These are phyloP conservation scores for Euglossa dilemma DNA, from an alignment of 1,140 invertebrate species.

Conservation along the genomic window DNA sequence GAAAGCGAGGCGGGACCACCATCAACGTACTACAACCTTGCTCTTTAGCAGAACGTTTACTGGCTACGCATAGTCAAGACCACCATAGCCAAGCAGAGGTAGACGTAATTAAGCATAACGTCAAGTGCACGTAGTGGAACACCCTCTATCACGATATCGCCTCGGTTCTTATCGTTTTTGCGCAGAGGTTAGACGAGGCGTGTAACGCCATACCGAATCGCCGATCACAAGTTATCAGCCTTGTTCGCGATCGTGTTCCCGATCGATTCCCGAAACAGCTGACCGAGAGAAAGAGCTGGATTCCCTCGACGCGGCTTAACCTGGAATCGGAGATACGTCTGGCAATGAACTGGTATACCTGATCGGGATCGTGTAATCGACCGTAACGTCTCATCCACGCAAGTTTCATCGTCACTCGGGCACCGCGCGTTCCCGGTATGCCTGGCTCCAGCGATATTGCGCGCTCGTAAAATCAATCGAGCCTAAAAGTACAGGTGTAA, in stretches of 20 bases:
- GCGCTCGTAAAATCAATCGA: too few species aligned
- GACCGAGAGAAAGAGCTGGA: conserved; percentile 5
- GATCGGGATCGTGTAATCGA: conserved; percentile 17
- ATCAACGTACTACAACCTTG: conserved; percentile 61
- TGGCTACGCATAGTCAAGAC: conserved; percentile 54
- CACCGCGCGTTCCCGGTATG: too few species aligned
- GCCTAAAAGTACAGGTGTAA: too few species aligned
- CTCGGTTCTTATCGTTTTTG: conserved; percentile 24
- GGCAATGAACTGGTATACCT: neutral
- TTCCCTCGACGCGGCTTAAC: neutral
- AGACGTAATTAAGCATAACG: conserved; percentile 70
- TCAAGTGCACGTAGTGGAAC: conserved; percentile 24
- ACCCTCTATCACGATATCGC: conserved; percentile 15
- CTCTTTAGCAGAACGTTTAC: conserved; percentile 67
- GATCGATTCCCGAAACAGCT: conserved; percentile 50
- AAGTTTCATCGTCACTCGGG: conserved; percentile 1
- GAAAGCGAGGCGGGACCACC: conserved; percentile 38
- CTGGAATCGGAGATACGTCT: neutral
- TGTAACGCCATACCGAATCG: conserved; percentile 35
- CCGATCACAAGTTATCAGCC: conserved; percentile 34
- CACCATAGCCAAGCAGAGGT: conserved; percentile 50
- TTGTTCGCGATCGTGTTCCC: conserved; percentile 29
- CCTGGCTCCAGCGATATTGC: too few species aligned
- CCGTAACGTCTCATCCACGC: conserved; percentile 5
- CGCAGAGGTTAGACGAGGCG: conserved; percentile 30